Evolutionary conservation across 2,113 vertebrate genomes (phyloP).

Genomic region (Cynoglossus semilaevis): DNA sequence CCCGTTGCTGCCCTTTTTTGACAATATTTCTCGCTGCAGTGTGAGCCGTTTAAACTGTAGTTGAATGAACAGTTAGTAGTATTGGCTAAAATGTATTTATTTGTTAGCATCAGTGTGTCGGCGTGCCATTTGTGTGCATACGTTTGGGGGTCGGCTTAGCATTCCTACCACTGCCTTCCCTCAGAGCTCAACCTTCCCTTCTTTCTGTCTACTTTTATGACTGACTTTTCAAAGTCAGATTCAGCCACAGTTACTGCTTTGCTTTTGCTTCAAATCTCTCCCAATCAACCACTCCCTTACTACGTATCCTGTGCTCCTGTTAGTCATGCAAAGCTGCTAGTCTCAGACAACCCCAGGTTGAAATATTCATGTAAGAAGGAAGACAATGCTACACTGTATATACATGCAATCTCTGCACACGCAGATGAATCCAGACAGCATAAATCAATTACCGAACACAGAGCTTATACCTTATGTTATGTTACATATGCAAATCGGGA

Average conservation of each 20-base stretch:
- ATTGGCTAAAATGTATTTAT: slow-evolving; percentile 41
- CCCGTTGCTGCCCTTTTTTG: slow-evolving; percentile 2
- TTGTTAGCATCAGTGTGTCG: slow-evolving; percentile 31
- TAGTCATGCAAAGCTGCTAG: background rate
- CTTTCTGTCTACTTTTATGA: slow-evolving; percentile 64
- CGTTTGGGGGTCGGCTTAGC: slow-evolving; percentile 33
- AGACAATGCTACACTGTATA: too few species aligned
- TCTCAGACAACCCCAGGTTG: slow-evolving; percentile 49
- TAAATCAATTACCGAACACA: too few species aligned
- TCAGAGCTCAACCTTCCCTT: slow-evolving; percentile 52
- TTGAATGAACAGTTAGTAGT: slow-evolving; percentile 50
- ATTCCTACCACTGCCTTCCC: slow-evolving; percentile 74
- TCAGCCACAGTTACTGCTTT: slow-evolving; percentile 63
- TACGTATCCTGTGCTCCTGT: slow-evolving; percentile 26
- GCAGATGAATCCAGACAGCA: too few species aligned
- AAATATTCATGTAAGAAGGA: slow-evolving; percentile 2
- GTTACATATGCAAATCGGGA: too few species aligned
- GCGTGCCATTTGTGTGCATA: slow-evolving; percentile 8
- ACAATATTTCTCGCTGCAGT: slow-evolving; percentile 44
- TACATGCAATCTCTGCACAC: too few species aligned
- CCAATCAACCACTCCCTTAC: slow-evolving; percentile 34
- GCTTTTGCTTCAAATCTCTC: too few species aligned
- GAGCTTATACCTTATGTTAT: too few species aligned
- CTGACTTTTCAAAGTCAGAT: slow-evolving; percentile 75
- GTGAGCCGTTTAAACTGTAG: slow-evolving; percentile 49